A percentile compares a stretch with the other conserved stretches of the same genome.
Evolutionary conservation across 2,797 vertebrate genomes (phyloP).

Genomic region (Sebastes minor): DNA sequence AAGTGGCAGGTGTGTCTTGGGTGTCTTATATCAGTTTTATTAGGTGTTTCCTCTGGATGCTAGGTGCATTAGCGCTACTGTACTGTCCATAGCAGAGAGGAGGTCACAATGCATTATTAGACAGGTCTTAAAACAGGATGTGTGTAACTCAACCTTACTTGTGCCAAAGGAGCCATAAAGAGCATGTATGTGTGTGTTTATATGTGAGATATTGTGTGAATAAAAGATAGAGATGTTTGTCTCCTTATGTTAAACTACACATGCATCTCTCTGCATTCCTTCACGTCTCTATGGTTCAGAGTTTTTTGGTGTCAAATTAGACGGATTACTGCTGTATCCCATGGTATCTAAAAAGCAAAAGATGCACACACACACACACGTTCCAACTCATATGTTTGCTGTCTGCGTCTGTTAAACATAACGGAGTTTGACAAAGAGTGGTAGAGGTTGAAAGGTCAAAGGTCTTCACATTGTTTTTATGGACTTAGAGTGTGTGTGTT

Average conservation of each 20-base stretch:
- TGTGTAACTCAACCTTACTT: slow-evolving; percentile 45
- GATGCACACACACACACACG: slow-evolving; percentile 4
- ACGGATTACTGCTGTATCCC: slow-evolving; percentile 37
- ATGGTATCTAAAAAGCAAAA: slow-evolving; percentile 23
- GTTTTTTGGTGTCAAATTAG: slow-evolving; percentile 33
- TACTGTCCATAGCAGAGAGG: slow-evolving; percentile 29
- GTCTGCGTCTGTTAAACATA: slow-evolving; percentile 41
- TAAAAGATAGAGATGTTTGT: slow-evolving; percentile 35
- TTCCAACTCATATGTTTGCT: slow-evolving; percentile 38
- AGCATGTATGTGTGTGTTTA: background rate
- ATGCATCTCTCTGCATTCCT: slow-evolving; percentile 46
- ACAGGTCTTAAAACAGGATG: slow-evolving; percentile 24
- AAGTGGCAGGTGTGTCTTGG: slow-evolving; percentile 79
- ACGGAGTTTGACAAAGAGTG: slow-evolving; percentile 39
- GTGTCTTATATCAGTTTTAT: slow-evolving; percentile 76
- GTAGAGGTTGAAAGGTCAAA: slow-evolving; percentile 41
- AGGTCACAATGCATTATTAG: slow-evolving; percentile 30
- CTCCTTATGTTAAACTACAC: slow-evolving; percentile 20
- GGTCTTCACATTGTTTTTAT: slow-evolving; percentile 28
- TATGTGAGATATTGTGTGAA: background rate
- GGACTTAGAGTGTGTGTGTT: background rate
- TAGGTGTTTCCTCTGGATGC: slow-evolving; percentile 63
- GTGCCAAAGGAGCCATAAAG: slow-evolving; percentile 29
- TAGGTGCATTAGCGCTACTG: slow-evolving; percentile 15
- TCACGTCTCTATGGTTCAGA: slow-evolving; percentile 17